Percentiles rank a stretch among this genome's conserved stretches.
These are phyloP conservation scores for Bombyx huttoni DNA, from an alignment of 2,888 invertebrate species.

Conservation along the genomic window DNA sequence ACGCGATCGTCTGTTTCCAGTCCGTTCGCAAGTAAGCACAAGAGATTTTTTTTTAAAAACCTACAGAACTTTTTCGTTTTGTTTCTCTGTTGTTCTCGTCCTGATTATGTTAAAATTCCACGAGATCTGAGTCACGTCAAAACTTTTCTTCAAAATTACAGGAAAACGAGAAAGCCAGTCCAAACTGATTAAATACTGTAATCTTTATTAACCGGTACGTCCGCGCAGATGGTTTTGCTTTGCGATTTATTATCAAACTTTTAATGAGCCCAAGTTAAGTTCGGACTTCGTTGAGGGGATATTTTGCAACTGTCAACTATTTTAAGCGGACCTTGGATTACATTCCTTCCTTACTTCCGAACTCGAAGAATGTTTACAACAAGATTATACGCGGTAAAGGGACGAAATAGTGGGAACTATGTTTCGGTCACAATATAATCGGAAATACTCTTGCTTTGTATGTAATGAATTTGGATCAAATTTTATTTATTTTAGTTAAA, in stretches of 20 bases:
- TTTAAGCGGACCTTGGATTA: slow-evolving; percentile 5
- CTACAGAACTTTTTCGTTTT: neutral
- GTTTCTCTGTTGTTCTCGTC: slow-evolving; percentile 1
- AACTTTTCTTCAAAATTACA: slow-evolving; percentile 49
- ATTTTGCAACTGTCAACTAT: slow-evolving; percentile 8
- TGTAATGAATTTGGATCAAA: too few relatives aligned
- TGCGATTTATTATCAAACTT: slow-evolving; percentile 55
- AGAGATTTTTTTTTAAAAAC: too few relatives aligned
- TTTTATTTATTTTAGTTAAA: too few relatives aligned
- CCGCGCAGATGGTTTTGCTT: slow-evolving; percentile 49
- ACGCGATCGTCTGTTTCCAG: slow-evolving; percentile 10
- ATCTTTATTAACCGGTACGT: slow-evolving; percentile 62
- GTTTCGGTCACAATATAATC: neutral
- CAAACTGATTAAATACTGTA: slow-evolving; percentile 63
- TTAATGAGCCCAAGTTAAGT: slow-evolving; percentile 40
- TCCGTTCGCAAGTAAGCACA: neutral
- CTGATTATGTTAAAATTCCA: slow-evolving; percentile 24
- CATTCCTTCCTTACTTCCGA: neutral
- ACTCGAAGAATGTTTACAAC: neutral
- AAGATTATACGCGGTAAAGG: neutral
- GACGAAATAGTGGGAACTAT: neutral
- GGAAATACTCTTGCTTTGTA: neutral
- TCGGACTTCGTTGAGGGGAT: slow-evolving; percentile 14
- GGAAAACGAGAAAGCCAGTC: slow-evolving; percentile 24
- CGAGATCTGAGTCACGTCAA: slow-evolving; percentile 57